Evolutionary conservation across 1,140 invertebrate species (phyloP).

Genomic region (Magallana ariakensis): DNA sequence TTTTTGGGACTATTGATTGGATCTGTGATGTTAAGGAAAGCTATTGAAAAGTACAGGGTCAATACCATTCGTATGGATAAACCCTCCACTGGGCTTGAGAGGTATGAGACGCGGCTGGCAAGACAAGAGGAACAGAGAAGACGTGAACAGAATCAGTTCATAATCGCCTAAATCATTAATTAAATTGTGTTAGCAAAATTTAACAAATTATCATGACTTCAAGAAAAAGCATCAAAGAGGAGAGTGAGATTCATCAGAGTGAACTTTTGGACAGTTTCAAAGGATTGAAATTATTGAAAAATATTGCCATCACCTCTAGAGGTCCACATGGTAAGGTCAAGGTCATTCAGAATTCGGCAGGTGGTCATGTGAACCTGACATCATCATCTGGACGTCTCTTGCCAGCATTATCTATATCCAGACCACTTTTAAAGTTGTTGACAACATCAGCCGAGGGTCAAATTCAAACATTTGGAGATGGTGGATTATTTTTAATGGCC

Average conservation of each 20-base stretch:
- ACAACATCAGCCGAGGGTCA: constrained; percentile 53
- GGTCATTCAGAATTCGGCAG: constrained; percentile 59
- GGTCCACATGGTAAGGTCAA: constrained; percentile 58
- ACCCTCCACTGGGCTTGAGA: constrained; percentile 1
- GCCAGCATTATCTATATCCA: constrained; percentile 51
- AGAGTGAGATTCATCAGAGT: neutral
- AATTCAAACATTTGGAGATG: constrained; percentile 57
- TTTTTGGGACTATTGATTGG: neutral
- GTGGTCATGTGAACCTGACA: constrained; percentile 60
- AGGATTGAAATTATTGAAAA: constrained; percentile 12
- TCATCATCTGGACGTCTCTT: constrained; percentile 55
- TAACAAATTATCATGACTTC: neutral
- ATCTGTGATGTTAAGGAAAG: neutral
- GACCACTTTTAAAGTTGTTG: constrained; percentile 56
- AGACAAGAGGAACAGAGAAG: neutral
- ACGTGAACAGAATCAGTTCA: constrained; percentile 18
- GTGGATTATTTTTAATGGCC: constrained; percentile 53
- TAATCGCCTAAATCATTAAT: neutral
- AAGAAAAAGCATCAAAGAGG: constrained; percentile 4
- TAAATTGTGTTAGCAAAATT: neutral
- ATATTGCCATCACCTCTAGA: constrained; percentile 41
- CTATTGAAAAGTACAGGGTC: neutral
- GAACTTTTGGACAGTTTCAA: neutral
- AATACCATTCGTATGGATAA: neutral
- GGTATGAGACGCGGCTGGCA: neutral